phyloP scores from a whole-genome alignment of 2,113 vertebrate species.

The Uria lomvia region DNA sequence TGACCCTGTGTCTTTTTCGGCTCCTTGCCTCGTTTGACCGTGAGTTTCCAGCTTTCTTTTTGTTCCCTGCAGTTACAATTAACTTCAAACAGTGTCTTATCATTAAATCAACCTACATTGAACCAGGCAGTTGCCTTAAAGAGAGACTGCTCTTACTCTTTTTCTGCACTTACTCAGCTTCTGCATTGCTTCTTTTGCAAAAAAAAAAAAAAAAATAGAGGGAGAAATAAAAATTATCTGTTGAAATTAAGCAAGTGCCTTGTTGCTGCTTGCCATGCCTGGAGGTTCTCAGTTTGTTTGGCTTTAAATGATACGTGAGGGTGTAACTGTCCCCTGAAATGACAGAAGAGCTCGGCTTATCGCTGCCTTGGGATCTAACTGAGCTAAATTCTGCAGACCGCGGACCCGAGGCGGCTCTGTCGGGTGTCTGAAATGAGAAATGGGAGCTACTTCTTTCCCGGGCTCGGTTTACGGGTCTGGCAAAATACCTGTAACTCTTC shows the following conservation, averaged over 20 bases:
- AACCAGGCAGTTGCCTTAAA: background rate
- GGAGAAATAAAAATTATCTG: background rate
- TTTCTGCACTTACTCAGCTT: background rate
- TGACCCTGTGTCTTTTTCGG: background rate
- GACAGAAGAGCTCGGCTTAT: background rate
- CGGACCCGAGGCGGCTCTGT: background rate
- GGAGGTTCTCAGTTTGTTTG: background rate
- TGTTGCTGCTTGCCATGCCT: background rate
- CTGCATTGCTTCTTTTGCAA: background rate
- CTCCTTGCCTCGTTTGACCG: background rate
- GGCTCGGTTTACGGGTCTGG: background rate
- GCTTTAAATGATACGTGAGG: background rate
- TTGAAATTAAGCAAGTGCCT: background rate
- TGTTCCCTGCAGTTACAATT: constrained; percentile 5
- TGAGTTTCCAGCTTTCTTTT: background rate
- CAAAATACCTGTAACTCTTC: background rate
- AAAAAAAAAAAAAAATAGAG: background rate
- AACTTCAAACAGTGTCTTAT: constrained; percentile 10
- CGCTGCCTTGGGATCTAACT: background rate
- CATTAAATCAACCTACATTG: constrained; percentile 12
- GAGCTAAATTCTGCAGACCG: background rate
- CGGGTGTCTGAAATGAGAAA: background rate
- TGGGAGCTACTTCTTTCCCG: background rate
- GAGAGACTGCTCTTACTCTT: background rate
- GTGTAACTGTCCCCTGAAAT: background rate